Conservation (phyloP, 2,888 invertebrate species). For the Drosophila crucigera region DNA sequence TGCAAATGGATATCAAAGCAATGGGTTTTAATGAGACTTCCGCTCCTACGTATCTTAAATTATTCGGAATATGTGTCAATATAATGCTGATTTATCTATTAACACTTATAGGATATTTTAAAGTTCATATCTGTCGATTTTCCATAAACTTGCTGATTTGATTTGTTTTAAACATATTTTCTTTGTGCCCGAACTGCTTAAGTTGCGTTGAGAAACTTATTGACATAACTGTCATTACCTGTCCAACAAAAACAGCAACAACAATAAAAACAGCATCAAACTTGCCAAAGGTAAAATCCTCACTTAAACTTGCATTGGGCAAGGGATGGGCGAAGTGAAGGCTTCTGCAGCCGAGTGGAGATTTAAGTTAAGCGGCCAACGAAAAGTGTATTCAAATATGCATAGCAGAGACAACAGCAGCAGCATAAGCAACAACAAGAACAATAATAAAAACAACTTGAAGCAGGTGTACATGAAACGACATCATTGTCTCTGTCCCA, state of each 20-base stretch:
- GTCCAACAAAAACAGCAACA: conserved; percentile 44
- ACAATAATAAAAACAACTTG: conserved; percentile 75
- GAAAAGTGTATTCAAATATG: conserved; percentile 81
- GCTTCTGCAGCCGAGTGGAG: conserved; percentile 36
- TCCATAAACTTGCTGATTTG: conserved; percentile 40
- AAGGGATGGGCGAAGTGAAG: conserved; percentile 5
- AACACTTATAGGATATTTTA: not conserved
- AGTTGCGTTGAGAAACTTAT: conserved; percentile 66
- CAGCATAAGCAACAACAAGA: conserved; percentile 29
- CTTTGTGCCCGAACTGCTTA: conserved; percentile 26
- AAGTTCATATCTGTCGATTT: not conserved
- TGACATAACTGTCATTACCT: conserved; percentile 81
- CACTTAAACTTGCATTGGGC: conserved; percentile 65
- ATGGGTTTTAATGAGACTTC: not conserved
- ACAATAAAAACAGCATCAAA: conserved; percentile 30
- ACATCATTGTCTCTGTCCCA: conserved; percentile 70
- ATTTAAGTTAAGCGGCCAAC: conserved; percentile 81
- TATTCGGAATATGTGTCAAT: not conserved
- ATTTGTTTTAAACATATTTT: conserved; percentile 42
- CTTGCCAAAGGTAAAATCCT: conserved; percentile 61
- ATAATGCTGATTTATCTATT: not conserved
- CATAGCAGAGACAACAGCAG: conserved; percentile 59
- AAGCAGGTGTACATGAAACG: conserved; percentile 80
- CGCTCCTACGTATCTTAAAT: not conserved
- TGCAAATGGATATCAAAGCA: conserved; percentile 4